Percentiles rank a stretch among this genome's conserved stretches.
Evolutionary conservation across 2,797 vertebrate species (phyloP).

Genomic region (Cossypha heuglini): DNA sequence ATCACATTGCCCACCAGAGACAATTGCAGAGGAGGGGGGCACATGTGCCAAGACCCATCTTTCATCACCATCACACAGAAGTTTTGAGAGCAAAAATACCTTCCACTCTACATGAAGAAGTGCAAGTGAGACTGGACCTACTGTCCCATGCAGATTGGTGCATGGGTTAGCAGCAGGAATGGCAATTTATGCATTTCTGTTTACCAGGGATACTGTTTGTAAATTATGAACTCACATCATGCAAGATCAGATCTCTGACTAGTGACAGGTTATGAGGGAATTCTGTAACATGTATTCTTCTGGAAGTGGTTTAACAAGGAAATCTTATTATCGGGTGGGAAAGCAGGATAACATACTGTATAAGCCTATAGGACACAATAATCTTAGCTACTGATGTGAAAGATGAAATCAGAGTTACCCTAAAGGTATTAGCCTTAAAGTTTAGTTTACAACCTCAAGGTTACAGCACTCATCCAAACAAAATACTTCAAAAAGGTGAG

Average conservation of each 20-base stretch:
- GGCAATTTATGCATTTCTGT: neutral
- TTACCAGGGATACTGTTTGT: neutral
- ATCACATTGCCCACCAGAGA: neutral
- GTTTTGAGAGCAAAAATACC: neutral
- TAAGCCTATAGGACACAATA: neutral
- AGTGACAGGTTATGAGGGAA: neutral
- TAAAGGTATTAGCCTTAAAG: neutral
- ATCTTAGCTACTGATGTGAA: neutral
- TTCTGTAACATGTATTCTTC: neutral
- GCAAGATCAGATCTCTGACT: neutral
- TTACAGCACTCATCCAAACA: neutral
- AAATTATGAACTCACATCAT: neutral
- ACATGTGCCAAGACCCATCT: neutral
- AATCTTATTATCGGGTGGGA: neutral
- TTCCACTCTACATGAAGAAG: neutral
- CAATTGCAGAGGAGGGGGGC: rapidly evolving
- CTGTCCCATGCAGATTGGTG: neutral
- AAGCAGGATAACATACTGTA: neutral
- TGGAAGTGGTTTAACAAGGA: neutral
- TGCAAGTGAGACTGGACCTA: neutral
- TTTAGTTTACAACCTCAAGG: neutral
- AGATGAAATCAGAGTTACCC: neutral
- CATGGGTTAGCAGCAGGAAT: neutral
- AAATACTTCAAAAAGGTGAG: neutral
- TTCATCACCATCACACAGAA: neutral